Evolutionary conservation across 2,797 vertebrate species (phyloP).

Genomic region (Antennarius maculatus): DNA sequence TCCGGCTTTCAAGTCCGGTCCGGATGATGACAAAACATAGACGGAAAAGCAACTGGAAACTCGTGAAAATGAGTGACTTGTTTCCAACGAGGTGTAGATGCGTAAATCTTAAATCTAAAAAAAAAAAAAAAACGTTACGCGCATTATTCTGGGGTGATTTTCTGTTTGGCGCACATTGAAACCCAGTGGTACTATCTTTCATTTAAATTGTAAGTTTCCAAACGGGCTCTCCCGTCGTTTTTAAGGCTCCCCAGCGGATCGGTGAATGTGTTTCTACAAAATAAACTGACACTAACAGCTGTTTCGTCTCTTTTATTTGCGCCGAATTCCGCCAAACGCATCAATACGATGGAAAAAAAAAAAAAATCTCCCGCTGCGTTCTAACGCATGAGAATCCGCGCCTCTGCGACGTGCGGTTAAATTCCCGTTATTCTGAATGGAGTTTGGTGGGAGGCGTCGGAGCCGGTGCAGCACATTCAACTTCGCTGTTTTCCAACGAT

Average conservation of each 20-base stretch:
- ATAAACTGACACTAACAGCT: not conserved
- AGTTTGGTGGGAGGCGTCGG: conserved; percentile 24
- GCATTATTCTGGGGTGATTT: fast-evolving
- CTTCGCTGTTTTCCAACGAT: conserved; percentile 49
- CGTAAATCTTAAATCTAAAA: fast-evolving
- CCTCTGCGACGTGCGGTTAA: fast-evolving
- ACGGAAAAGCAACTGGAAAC: conserved; percentile 21
- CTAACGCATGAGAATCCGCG: fast-evolving
- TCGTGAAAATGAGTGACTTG: not conserved
- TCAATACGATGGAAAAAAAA: fast-evolving
- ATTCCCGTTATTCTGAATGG: conserved; percentile 13
- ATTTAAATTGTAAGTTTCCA: conserved; percentile 31
- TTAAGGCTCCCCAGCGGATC: fast-evolving
- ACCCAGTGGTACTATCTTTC: not conserved
- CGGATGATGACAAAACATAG: conserved; percentile 16
- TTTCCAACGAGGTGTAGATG: not conserved
- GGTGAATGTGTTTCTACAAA: not conserved
- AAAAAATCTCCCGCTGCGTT: fast-evolving
- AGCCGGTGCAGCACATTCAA: conserved; percentile 35
- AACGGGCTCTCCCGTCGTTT: not conserved
- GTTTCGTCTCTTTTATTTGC: fast-evolving
- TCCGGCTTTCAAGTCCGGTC: conserved; percentile 32
- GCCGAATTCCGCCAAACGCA: conserved; percentile 12
- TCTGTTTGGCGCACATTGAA: conserved; percentile 24
- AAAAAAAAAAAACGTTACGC: too few species aligned